A percentile compares a stretch with the other conserved stretches of the same genome.
These are phyloP conservation scores for Agrilus cyanescens DNA, from an alignment of 2,888 invertebrate genomes.

Conservation along the genomic window DNA sequence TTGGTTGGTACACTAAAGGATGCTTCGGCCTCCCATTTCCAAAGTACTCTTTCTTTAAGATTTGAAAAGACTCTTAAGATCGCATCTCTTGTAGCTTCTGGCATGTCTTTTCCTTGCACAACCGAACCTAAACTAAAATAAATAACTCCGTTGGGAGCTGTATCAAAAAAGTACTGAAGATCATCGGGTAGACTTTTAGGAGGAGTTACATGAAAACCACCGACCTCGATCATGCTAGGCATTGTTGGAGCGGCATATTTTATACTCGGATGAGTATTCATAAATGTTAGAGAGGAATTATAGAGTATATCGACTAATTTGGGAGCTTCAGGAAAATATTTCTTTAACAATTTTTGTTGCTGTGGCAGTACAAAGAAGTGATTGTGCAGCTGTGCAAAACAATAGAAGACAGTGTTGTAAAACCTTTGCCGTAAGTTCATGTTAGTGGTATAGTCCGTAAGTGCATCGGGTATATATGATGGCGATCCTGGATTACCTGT, in stretches of 20 bases:
- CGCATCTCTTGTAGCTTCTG: conserved; percentile 17
- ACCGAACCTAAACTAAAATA: conserved; percentile 31
- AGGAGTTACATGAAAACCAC: conserved; percentile 15
- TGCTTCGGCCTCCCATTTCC: conserved; percentile 27
- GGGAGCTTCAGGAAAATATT: conserved; percentile 14
- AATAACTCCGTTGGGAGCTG: conserved; percentile 26
- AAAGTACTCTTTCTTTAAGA: conserved; percentile 28
- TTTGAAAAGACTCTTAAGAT: conserved; percentile 25
- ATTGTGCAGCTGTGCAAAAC: neutral
- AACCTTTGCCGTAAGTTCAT: conserved; percentile 10
- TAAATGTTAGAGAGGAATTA: conserved; percentile 15
- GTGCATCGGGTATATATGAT: conserved; percentile 37
- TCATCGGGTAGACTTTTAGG: conserved; percentile 16
- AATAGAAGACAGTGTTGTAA: conserved; percentile 5
- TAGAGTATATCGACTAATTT: conserved; percentile 11
- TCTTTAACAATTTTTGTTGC: conserved; percentile 13
- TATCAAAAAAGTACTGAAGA: conserved; percentile 24
- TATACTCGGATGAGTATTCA: conserved; percentile 15
- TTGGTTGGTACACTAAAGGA: conserved; percentile 6
- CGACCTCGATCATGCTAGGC: conserved; percentile 18
- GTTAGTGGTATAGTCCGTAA: neutral
- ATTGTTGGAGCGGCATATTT: conserved; percentile 10
- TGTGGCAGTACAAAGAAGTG: conserved; percentile 7
- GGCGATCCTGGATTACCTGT: conserved; percentile 36
- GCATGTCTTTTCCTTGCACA: conserved; percentile 22